Evolutionary conservation across 2,888 invertebrate species (phyloP).

Genomic region (Agonopterix heracliana): DNA sequence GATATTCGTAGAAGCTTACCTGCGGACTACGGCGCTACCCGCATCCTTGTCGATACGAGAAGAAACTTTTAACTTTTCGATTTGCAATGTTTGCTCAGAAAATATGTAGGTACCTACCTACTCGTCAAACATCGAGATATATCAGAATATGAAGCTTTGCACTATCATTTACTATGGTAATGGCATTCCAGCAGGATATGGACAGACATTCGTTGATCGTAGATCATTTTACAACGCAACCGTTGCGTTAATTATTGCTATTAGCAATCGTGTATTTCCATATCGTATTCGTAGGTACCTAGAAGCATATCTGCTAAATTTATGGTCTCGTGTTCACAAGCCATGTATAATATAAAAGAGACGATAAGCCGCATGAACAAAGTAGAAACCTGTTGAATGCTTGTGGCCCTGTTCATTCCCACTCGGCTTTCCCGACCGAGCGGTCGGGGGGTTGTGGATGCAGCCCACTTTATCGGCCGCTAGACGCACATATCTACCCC

Average conservation of each 20-base stretch:
- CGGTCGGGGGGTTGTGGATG: conserved; percentile 29
- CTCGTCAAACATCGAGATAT: no score
- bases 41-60: conserved; percentile 14
- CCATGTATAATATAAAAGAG: conserved; percentile 24
- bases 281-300: no score
- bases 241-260: no score
- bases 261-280: no score
- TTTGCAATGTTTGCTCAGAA: conserved; percentile 16
- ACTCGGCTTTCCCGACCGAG: conserved; percentile 33
- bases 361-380: conserved; percentile 31
- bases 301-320: conserved; percentile 2
- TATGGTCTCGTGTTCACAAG: conserved; percentile 10
- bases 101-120: background rate
- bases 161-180: no score
- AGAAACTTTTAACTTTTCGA: conserved; percentile 14
- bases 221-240: no score
- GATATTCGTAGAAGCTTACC: no score
- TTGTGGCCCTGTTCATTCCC: conserved; percentile 37
- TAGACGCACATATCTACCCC: background rate
- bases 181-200: no score
- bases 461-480: conserved; percentile 11
- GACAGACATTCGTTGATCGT: no score
- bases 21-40: background rate
- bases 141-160: no score
- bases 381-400: conserved; percentile 53